These are phyloP conservation scores for Sternarchorhynchus goeldii DNA, from an alignment of 2,797 vertebrate genomes.

Conservation along the genomic window DNA sequence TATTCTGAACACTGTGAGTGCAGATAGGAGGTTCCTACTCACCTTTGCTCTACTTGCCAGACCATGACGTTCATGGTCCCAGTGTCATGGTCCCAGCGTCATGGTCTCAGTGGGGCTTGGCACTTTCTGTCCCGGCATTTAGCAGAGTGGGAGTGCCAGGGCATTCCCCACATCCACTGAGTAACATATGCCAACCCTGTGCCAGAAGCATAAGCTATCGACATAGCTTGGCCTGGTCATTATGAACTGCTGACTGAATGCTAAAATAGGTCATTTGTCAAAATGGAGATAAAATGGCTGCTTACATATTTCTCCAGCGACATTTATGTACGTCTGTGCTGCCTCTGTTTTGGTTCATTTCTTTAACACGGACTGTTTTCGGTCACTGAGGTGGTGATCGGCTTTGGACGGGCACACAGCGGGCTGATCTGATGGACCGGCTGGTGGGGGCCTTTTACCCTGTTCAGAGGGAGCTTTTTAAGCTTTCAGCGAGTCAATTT, in stretches of 20 bases:
- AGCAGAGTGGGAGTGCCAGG: constrained; percentile 6
- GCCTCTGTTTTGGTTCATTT: background rate
- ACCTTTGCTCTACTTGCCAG: constrained; percentile 63
- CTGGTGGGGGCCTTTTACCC: background rate
- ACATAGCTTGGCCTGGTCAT: constrained; percentile 15
- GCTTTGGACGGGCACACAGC: background rate
- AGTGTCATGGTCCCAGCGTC: background rate
- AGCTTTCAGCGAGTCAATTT: constrained; percentile 73
- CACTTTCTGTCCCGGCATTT: background rate
- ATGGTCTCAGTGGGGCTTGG: constrained; percentile 12
- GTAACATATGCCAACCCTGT: constrained; percentile 7
- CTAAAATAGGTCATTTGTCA: background rate
- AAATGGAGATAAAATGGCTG: background rate
- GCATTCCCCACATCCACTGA: constrained; percentile 20
- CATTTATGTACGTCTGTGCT: background rate
- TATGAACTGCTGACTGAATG: background rate
- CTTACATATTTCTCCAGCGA: background rate
- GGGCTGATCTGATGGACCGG: background rate
- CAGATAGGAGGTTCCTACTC: constrained; percentile 52
- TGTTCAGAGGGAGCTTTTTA: constrained; percentile 59
- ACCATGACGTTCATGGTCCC: background rate
- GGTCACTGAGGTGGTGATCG: background rate
- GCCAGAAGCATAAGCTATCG: constrained; percentile 25
- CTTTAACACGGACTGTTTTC: too few relatives aligned
- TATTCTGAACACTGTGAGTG: background rate